These are phyloP conservation scores for Montipora efflorescens DNA, from an alignment of 64 coral and sea anemone species.

Conservation along the genomic window DNA sequence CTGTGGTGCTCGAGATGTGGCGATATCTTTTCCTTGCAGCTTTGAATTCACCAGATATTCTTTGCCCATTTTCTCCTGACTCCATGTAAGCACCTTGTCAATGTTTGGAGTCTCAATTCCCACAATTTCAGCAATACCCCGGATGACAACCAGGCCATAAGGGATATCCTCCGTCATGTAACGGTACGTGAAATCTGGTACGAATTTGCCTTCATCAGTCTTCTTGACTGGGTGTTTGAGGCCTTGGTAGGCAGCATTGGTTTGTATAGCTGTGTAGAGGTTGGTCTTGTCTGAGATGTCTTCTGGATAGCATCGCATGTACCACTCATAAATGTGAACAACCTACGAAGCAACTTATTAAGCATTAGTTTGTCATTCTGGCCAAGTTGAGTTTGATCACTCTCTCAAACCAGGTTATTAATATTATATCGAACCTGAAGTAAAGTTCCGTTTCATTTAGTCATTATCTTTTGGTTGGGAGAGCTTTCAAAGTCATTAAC, in stretches of 20 bases:
- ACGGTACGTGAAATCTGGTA: constrained; percentile 41
- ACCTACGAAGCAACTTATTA: neutral
- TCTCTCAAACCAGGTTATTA: no score
- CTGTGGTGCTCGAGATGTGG: constrained; percentile 66
- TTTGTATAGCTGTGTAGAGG: constrained; percentile 16
- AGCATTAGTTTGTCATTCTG: no score
- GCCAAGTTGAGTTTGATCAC: no score
- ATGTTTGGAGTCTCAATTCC: constrained; percentile 66
- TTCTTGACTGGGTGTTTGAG: constrained; percentile 26
- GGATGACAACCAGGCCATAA: constrained; percentile 51
- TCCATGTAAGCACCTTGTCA: constrained; percentile 59
- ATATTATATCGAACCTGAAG: no score
- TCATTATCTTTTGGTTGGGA: no score
- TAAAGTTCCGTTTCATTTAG: no score
- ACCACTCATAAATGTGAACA: constrained; percentile 39
- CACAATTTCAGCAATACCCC: constrained; percentile 74
- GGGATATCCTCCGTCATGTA: constrained; percentile 65
- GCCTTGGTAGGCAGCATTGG: constrained; percentile 26
- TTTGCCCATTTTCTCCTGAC: constrained; percentile 60
- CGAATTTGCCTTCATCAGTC: constrained; percentile 16
- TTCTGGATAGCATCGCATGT: constrained; percentile 20
- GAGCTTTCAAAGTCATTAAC: no score
- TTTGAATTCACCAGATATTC: constrained; percentile 75
- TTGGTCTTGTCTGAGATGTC: constrained; percentile 25
- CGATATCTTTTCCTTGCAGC: constrained; percentile 72